Evolutionary conservation across 2,888 invertebrate genomes (phyloP), one percentile per base, ranked within the genome.

Genomic region (Doris montereyensis): DNA sequence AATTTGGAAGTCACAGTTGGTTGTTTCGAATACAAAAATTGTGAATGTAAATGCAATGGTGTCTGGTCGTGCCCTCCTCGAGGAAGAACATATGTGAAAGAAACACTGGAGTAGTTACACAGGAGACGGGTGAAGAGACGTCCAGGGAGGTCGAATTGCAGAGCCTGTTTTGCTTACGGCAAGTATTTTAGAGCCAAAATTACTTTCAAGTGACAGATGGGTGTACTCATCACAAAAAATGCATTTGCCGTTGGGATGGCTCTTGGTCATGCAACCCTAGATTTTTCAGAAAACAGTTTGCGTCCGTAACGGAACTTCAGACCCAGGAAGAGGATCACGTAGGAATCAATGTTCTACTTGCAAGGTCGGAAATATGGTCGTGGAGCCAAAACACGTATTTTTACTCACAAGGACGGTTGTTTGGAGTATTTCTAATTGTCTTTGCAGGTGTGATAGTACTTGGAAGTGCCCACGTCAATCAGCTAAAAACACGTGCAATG

Each of bases 201-300:
- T n/a, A 81, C 24, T 89, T 89, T 81, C 82, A 83, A 34, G 83
- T 85, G 60, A 81, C 79, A 1, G 82, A 86, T 32, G 87, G 85
- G 1, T 89, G 89, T 78, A 85, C 81, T 5, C 81, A 83, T 41
- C 87, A 86, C 72, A 76, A 81, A 0, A 81, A 21, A 84, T 88
- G 88, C 58, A 79, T 82, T 32, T 88, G 88, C 81, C 83, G 85
- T n/a, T 88, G 88, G 81, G 86, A 87, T 65, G 87, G 88, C 0
- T 83, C 85, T 4, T 88, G 87, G 87, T 76, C 82, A 62, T 89
- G 89, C 57, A 85, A 86, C 0, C 82, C 80, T 0, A 78, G 82
- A 4, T 81, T 77, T 35, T n/a, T n/a, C n/a, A n/a, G n/a, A n/a
- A n/a, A n/a, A n/a, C n/a, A n/a, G n/a, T n/a, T n/a, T n/a, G n/a